Evolutionary conservation across 2,888 invertebrate species (phyloP), one percentile per base, ranked within the genome.

Genomic region (Tridacna gigas): DNA sequence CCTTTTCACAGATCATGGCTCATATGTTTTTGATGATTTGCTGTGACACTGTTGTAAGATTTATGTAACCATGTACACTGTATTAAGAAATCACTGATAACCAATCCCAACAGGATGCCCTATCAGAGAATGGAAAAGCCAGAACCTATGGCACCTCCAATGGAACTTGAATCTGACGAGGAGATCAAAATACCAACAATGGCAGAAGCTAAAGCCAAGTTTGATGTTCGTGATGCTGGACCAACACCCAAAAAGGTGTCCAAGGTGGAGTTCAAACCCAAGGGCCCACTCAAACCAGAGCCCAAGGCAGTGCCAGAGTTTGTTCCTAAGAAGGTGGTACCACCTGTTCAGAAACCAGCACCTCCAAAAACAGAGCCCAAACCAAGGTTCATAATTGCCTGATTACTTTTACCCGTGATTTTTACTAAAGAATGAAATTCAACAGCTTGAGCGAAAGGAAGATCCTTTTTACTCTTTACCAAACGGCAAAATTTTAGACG

Each of bases 121-220:
- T 76, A 79, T 63, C 86, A 83, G 69, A 76, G 65, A 61, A 51
- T 82, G 18, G 86, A 83, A 65, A 80, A 56, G 51, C 83, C 83
- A 45, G 82, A 83, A 26, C 86, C 83, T 18, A 77, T 86, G 81
- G 81, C 81, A 20, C 81, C 78, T 45, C 84, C 84, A 22, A 85
- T 84, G 81, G 84, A 90, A 51, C 84, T 89, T 26, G 89, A 90
- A 63, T 76, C 71, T 4, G 91, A 91, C 69, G 91, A 92, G 48
- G 90, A 89, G 67, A 84, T 87, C 56, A 88, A 90, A 63, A 79
- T 89, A 48, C 91, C 90, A 45, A 85, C 89, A 51, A 89, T 93
- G 51, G 77, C 90, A 51, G 91, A 92, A 76, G 92, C 92, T 47
- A 89, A 89, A 73, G 88, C 84, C 69, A 83, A 83, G 74, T 93